Base-by-base conservation (phyloP, 2,888 invertebrate species). In the Dinocampus coccinellae region DNA sequence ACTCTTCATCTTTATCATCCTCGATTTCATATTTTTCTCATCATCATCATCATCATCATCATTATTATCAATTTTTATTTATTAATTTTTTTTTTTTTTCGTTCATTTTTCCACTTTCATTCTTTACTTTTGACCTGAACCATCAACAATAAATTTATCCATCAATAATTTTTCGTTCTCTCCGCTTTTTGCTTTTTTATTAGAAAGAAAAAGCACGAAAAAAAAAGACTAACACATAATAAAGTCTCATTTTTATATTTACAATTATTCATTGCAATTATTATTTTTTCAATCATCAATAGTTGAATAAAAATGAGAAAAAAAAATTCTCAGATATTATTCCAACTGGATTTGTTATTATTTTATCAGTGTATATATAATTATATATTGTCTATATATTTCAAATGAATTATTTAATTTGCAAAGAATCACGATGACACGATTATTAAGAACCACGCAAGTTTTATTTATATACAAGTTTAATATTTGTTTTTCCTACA, bases 331-430 rank as follows among this genome's bases (percentile, higher is more conserved):
- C 16, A 16, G 16, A 7, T 7, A 47, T 47, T 16, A 47, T 47
- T 47, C 16, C 1, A n/a, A 34, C 16, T 58, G 34, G 6, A 34
- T 58, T 33, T 16, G 26, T 34, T 34, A 10, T 33, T 58, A 16
- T 47, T 47, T 16, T 20, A 39, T 16, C 16, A 16, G 47, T 47
- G 2, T 47, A 7, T 47, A n/a, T 47, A n/a, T 16, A 39, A n/a
- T 39, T 39, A n/a, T 39, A 11, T n/a, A 39, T 4, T 39, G 39
- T 39, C n/a, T 39, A 39, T 16, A n/a, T n/a, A 16, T 58, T 58
- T 0, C n/a, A 16, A 16, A 58, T 71, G 53, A 66, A 71, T 53
- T 53, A 34, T 71, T 71, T 22, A 55, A 55, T n/a, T n/a, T 20
- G 62, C 61, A 36, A 29, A 22, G 34, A 42, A 20, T 36, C 53